Evolutionary conservation across 2,888 invertebrate genomes (phyloP), one percentile per base, ranked within the genome.

Genomic region (Sabatieria punctata): DNA sequence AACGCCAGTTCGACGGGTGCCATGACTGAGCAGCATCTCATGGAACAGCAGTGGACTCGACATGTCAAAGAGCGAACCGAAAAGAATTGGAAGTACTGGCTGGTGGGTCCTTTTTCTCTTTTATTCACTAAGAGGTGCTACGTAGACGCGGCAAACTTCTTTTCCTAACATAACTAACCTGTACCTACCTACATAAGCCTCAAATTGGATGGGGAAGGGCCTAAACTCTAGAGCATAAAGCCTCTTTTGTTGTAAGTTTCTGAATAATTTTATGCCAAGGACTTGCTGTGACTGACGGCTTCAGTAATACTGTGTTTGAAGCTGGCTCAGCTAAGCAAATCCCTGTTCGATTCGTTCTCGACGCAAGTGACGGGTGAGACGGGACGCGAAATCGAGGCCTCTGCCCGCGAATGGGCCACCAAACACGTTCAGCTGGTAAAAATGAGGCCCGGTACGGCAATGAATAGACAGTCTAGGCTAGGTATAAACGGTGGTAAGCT

Each of bases 71-170:
- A 59, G 23, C 50, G 52, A 3, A 46, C 56, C 11, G 51, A 52
- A 18, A 51, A 55, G 42, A 57, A 62, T 45, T 54, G 52, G 51
- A 54, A 60, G 11, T 63, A 60, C 52, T 63, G 60, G 60, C 54
- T 63, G 55, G 61, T 60, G 27, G 49, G 57, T 52, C 1, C 15
- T 25, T 11, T 38, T 18, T 38, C n/a, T 8, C 21, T 38, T 8
- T 37, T 21, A 18, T 37, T 37, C 19, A 6, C 19, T 6, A 15
- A 37, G 18, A 6, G 8, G 38, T 37, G 19, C 15, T 15, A 30
- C 11, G 11, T 30, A 30, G 33, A 30, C 11, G 33, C 11, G 11
- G 15, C 11, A 30, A 13, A 13, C 15, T 30, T 30, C 33, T 11
- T 30, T 30, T 30, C 15, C 15, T 30, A 13, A 30, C 33, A n/a